Base-by-base conservation (phyloP, 2,113 vertebrate species). In the Myiagra hebetior region DNA sequence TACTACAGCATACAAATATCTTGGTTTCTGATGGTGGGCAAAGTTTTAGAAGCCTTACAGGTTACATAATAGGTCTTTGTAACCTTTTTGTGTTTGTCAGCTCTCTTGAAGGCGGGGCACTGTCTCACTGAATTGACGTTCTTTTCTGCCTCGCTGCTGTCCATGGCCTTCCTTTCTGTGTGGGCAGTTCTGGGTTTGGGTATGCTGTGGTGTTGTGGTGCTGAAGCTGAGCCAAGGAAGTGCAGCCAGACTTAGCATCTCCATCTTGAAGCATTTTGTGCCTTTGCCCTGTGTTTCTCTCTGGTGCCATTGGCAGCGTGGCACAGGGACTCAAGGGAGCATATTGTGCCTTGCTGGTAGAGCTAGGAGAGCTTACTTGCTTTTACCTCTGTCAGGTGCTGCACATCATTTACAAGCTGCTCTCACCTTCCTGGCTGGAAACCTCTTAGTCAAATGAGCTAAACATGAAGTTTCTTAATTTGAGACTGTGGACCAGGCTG, bases 281-380 rank as follows among this genome's bases (percentile, higher is more conserved):
- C 65, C 56, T 89, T 81, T 91, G 33, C 23, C 0, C 0, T 5
- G 9, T 24, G n/a, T 56, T 53, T 19, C 52, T 46, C 9, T 8
- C 59, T 63, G 13, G 16, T 77, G 39, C 53, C 57, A 10, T 41
- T 57, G 68, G 60, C 64, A 69, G 30, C 1, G 0, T 59, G 72
- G 52, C 31, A 31, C 30, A 15, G 49, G 30, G 31, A 37, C 9
- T 76, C 62, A 35, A 19, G 52, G 42, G 56, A 22, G 26, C 14
- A 1, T 0, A 2, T 37, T 0, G 0, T 52, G n/a, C 41, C 53
- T 76, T 69, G 49, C 37, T 83, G 42, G 28, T 46, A 42, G 41
- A 49, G 46, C 55, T 60, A 2, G 17, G 52, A 27, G 76, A 69
- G 41, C 44, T 79, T 31, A 19, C 22, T 69, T 81, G 35, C 49